These are phyloP conservation scores for Brachionus asplanchnoidis DNA, from an alignment of 1,140 invertebrate species.

Conservation along the genomic window DNA sequence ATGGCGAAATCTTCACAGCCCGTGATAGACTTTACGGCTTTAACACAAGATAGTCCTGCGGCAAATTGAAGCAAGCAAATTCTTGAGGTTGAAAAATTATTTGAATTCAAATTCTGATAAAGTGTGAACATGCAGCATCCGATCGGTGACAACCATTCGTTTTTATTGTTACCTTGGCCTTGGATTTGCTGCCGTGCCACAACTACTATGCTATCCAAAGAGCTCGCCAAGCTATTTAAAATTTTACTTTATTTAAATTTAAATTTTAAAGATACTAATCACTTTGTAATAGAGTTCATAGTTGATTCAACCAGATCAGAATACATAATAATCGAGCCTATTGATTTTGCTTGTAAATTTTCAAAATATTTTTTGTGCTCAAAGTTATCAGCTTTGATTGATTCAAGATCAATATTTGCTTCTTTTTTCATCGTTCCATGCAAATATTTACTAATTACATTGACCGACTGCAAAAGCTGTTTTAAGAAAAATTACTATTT, in stretches of 20 bases:
- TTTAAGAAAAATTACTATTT: neutral
- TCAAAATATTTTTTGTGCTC: slow-evolving; percentile 26
- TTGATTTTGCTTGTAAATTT: slow-evolving; percentile 25
- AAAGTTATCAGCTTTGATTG: neutral
- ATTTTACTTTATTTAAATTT: neutral
- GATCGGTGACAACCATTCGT: slow-evolving; percentile 30
- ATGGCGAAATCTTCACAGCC: neutral
- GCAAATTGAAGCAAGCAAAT: slow-evolving; percentile 25
- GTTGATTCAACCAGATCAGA: slow-evolving; percentile 35
- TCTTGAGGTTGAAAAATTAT: neutral
- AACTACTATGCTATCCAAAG: slow-evolving; percentile 1
- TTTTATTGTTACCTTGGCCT: slow-evolving; percentile 34
- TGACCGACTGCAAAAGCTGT: slow-evolving; percentile 12
- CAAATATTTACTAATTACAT: slow-evolving; percentile 32
- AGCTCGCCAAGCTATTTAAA: neutral
- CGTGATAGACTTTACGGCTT: neutral
- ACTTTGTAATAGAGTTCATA: slow-evolving; percentile 33
- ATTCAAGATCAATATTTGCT: neutral
- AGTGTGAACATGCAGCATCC: slow-evolving; percentile 35
- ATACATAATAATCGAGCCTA: slow-evolving; percentile 22
- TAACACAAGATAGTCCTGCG: slow-evolving; percentile 17
- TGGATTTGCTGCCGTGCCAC: neutral
- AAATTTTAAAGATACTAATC: neutral
- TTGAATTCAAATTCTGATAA: neutral
- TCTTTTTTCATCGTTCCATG: slow-evolving; percentile 19